Percentiles rank a stretch among this genome's conserved stretches.
phyloP scores from a whole-genome alignment of 2,888 invertebrate species.

The Orthosia gothica region DNA sequence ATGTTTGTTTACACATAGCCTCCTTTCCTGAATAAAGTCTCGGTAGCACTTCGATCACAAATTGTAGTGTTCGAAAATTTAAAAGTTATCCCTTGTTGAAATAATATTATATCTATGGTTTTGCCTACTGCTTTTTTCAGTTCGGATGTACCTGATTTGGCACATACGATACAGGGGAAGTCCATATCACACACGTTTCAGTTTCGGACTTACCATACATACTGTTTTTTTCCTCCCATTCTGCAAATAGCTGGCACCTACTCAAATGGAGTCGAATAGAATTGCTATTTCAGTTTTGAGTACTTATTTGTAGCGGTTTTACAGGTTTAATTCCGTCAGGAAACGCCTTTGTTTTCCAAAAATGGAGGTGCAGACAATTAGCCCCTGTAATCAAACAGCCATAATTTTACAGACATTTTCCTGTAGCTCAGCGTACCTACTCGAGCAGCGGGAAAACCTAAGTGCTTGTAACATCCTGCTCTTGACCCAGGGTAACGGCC shows the following conservation, averaged over 20 bases:
- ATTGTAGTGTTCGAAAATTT: neutral
- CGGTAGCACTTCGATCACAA: neutral
- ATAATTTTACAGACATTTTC: slow-evolving; percentile 33
- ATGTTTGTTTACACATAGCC: neutral
- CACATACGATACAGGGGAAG: slow-evolving; percentile 15
- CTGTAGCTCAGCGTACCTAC: slow-evolving; percentile 22
- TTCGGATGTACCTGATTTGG: slow-evolving; percentile 20
- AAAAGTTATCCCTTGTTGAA: neutral
- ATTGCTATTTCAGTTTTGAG: neutral
- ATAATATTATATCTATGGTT: neutral
- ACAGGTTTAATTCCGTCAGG: neutral
- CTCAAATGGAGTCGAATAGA: neutral
- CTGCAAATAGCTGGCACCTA: neutral
- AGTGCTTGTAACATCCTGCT: slow-evolving; percentile 34
- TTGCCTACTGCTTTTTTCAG: neutral
- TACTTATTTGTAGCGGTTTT: neutral
- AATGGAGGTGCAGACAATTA: neutral
- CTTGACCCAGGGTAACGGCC: slow-evolving; percentile 37
- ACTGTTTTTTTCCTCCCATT: slow-evolving; percentile 19
- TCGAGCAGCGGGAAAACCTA: slow-evolving; percentile 48
- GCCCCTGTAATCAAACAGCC: neutral
- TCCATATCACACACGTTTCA: slow-evolving; percentile 2
- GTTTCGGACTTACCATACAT: neutral
- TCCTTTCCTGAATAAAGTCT: neutral
- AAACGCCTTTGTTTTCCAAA: neutral